These are phyloP conservation scores for Poeciliopsis gracilis DNA, from an alignment of 2,797 vertebrate genomes.

Conservation along the genomic window DNA sequence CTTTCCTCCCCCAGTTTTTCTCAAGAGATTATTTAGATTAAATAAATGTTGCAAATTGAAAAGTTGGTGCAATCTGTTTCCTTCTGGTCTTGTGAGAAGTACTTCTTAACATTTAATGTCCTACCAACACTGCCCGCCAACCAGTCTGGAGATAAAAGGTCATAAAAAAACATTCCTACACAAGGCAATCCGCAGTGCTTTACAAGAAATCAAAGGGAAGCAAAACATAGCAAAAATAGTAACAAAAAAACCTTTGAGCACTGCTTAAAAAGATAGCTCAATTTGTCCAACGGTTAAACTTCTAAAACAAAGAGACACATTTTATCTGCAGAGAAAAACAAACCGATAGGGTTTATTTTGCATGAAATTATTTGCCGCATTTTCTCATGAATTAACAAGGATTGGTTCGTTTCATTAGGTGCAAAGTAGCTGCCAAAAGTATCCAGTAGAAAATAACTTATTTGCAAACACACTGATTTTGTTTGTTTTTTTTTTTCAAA, in stretches of 20 bases:
- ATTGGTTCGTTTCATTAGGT: not conserved
- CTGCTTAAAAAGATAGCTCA: not conserved
- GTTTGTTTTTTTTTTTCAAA: not conserved
- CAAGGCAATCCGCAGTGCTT: not conserved
- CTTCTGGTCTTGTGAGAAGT: not conserved
- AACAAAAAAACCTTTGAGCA: not conserved
- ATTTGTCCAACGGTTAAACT: not conserved
- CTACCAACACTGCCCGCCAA: not conserved
- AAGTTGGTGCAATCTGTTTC: not conserved
- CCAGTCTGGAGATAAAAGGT: not conserved
- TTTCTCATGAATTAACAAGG: not conserved
- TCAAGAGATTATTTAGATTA: not conserved
- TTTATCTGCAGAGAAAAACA: not conserved
- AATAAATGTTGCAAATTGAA: not conserved
- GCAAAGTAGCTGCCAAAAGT: not conserved
- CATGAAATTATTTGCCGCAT: not conserved
- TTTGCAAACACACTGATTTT: not conserved
- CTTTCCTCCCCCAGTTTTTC: not conserved
- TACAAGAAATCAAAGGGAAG: not conserved
- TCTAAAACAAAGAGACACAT: not conserved
- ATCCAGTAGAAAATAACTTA: not conserved
- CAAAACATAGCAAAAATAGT: not conserved
- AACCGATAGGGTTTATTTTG: not conserved
- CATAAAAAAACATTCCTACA: not conserved
- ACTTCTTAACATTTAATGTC: not conserved